phyloP scores from a whole-genome alignment of 2,797 vertebrate genomes.

The Mormyrops attenuatus region DNA sequence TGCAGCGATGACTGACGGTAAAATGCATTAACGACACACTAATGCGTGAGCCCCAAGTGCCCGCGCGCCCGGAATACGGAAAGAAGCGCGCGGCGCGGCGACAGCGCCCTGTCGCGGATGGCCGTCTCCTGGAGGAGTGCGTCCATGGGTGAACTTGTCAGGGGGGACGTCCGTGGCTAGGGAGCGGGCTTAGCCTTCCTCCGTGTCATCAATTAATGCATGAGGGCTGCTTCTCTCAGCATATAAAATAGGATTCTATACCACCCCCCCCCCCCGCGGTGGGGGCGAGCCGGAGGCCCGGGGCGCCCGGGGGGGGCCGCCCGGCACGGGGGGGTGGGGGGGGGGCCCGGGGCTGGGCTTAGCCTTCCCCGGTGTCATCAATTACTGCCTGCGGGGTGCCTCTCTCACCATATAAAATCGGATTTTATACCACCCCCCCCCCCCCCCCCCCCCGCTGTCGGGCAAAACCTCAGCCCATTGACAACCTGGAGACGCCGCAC shows the following conservation, averaged over 20 bases:
- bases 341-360: not conserved
- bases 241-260: not conserved
- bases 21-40: not conserved
- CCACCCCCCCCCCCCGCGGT: no score
- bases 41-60: no score
- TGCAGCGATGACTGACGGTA: not conserved
- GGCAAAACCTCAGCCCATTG: not conserved
- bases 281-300: no score
- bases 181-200: not conserved
- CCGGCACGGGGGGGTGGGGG: no score
- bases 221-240: conserved; percentile 14
- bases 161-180: not conserved
- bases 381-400: conserved; percentile 1
- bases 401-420: conserved; percentile 5
- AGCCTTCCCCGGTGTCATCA: conserved; percentile 2
- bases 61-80: not conserved
- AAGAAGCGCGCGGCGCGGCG: not conserved
- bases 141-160: not conserved
- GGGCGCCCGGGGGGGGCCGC: no score
- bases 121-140: not conserved
- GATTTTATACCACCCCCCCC: not conserved
- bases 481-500: not conserved
- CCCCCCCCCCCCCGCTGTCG: not conserved
- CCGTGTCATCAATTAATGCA: conserved; percentile 9
- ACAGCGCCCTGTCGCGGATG: not conserved